Evolutionary conservation across 2,888 invertebrate species (phyloP).

Genomic region (Dorcus hopei): DNA sequence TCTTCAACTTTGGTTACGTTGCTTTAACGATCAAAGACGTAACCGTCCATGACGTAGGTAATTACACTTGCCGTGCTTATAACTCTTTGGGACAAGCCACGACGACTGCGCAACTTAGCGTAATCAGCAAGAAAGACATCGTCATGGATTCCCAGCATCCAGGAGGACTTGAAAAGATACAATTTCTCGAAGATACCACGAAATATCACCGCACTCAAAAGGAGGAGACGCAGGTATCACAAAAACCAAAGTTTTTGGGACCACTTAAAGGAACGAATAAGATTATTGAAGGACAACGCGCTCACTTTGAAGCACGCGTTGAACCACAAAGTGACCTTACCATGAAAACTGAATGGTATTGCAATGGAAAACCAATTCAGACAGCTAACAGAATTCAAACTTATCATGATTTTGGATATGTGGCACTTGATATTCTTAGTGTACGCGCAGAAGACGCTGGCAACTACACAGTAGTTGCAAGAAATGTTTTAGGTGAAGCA

Average conservation of each 20-base stretch:
- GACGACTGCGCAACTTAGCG: slow-evolving; percentile 77
- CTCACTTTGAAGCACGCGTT: slow-evolving; percentile 92
- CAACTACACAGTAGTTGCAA: slow-evolving; percentile 87
- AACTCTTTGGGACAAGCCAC: slow-evolving; percentile 84
- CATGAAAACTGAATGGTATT: slow-evolving; percentile 95
- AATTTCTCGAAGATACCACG: slow-evolving; percentile 80
- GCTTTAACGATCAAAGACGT: slow-evolving; percentile 91
- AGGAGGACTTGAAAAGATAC: slow-evolving; percentile 87
- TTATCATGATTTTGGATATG: slow-evolving; percentile 95
- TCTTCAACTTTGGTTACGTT: slow-evolving; percentile 94
- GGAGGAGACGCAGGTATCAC: slow-evolving; percentile 71
- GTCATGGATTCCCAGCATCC: slow-evolving; percentile 90
- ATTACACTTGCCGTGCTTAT: slow-evolving; percentile 84
- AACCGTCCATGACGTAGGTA: slow-evolving; percentile 84
- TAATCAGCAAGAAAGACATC: slow-evolving; percentile 81
- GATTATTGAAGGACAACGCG: slow-evolving; percentile 88
- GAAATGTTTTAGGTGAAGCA: slow-evolving; percentile 87
- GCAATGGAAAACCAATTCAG: slow-evolving; percentile 88
- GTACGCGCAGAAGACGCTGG: slow-evolving; percentile 92
- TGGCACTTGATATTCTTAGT: slow-evolving; percentile 90
- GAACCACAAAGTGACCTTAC: slow-evolving; percentile 93
- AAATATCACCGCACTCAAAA: slow-evolving; percentile 63
- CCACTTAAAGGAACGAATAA: slow-evolving; percentile 90
- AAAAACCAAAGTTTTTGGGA: slow-evolving; percentile 83
- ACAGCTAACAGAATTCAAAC: slow-evolving; percentile 90